A percentile compares a stretch with the other conserved stretches of the same genome.
These are phyloP conservation scores for Cheilosia variabilis DNA, from an alignment of 2,888 invertebrate species.

Conservation along the genomic window DNA sequence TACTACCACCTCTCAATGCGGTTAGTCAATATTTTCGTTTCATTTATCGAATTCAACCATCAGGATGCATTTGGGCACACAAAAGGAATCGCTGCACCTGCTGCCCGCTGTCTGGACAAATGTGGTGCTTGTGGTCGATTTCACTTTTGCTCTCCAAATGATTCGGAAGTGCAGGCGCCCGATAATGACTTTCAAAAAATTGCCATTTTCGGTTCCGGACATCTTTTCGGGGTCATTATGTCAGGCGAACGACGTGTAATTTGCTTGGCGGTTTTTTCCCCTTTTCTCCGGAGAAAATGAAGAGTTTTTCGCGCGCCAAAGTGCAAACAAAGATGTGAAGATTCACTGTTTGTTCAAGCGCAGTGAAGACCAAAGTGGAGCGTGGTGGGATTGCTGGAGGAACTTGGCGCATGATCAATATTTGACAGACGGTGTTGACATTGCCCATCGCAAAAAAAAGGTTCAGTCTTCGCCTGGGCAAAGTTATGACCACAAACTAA, in stretches of 20 bases:
- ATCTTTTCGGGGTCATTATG: slow-evolving; percentile 71
- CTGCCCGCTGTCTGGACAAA: slow-evolving; percentile 15
- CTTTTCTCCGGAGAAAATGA: slow-evolving; percentile 36
- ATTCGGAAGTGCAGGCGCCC: slow-evolving; percentile 29
- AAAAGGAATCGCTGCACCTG: slow-evolving; percentile 62
- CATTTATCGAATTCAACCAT: slow-evolving; percentile 67
- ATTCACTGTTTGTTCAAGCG: slow-evolving; percentile 36
- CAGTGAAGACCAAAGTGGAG: slow-evolving; percentile 49
- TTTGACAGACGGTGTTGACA: not conserved
- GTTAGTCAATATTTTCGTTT: slow-evolving; percentile 66
- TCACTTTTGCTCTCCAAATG: slow-evolving; percentile 59
- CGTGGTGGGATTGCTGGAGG: not conserved
- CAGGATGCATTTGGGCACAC: slow-evolving; percentile 58
- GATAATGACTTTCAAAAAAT: slow-evolving; percentile 64
- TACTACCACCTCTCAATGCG: slow-evolving; percentile 2
- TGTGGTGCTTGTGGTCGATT: slow-evolving; percentile 52
- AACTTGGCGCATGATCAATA: not conserved
- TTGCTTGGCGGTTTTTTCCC: slow-evolving; percentile 23
- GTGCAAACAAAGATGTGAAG: slow-evolving; percentile 41
- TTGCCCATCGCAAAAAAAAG: not conserved
- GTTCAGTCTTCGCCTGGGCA: too few relatives aligned
- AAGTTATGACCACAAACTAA: too few relatives aligned
- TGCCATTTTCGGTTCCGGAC: slow-evolving; percentile 21
- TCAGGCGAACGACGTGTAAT: slow-evolving; percentile 51
- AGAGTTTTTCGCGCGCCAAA: slow-evolving; percentile 13